Percentiles rank a stretch among this genome's conserved stretches.
These are phyloP conservation scores for Homarus americanus DNA, from an alignment of 1,140 invertebrate species.

Conservation along the genomic window DNA sequence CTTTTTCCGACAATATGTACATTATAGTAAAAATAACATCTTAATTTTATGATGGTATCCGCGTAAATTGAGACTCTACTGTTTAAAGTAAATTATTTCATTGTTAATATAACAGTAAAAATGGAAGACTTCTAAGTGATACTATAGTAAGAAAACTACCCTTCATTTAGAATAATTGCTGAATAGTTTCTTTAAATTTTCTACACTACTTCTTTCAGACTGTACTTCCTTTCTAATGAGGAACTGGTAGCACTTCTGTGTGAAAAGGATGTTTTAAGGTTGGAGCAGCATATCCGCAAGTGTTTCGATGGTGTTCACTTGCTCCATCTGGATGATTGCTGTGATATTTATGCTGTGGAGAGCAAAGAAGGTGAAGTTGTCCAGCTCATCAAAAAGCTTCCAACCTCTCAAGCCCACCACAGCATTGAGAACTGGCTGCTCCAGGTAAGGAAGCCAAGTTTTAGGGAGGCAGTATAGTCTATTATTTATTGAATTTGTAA, in stretches of 20 bases:
- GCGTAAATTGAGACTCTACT: too few relatives aligned
- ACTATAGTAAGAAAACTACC: too few relatives aligned
- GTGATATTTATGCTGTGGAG: constrained; percentile 91
- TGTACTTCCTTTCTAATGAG: constrained; percentile 97
- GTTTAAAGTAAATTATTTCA: too few relatives aligned
- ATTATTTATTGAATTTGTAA: too few relatives aligned
- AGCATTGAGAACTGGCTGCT: constrained; percentile 96
- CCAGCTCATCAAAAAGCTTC: constrained; percentile 84
- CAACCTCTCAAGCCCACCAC: constrained; percentile 88
- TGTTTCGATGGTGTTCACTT: constrained; percentile 90
- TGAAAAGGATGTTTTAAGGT: constrained; percentile 92
- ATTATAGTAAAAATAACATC: too few relatives aligned
- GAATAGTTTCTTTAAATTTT: too few relatives aligned
- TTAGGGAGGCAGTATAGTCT: too few relatives aligned
- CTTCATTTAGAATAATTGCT: too few relatives aligned
- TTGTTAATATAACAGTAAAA: too few relatives aligned
- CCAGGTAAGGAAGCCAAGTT: constrained; percentile 78
- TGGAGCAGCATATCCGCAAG: constrained; percentile 95
- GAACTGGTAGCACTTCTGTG: constrained; percentile 97
- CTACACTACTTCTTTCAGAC: constrained; percentile 80
- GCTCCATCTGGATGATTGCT: constrained; percentile 86
- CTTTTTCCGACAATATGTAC: too few relatives aligned
- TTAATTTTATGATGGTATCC: too few relatives aligned
- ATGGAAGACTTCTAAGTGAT: too few relatives aligned
- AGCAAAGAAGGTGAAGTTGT: constrained; percentile 92